A percentile compares a stretch with the other conserved stretches of the same genome.
Conservation (phyloP, 1,140 invertebrate genomes). For the Nomia melanderi region DNA sequence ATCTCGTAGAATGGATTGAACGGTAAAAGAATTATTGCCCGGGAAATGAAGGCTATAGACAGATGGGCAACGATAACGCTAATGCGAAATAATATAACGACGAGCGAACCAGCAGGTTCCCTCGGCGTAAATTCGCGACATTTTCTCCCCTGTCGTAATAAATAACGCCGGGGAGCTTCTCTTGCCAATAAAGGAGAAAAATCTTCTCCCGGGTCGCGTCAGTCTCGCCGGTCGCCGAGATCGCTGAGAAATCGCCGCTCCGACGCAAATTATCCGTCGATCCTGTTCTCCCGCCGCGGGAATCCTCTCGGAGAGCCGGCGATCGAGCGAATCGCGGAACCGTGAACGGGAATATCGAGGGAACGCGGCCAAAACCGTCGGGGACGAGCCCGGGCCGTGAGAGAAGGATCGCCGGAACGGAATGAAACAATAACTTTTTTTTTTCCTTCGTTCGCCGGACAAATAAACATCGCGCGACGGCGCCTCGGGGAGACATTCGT, state of each 20-base stretch:
- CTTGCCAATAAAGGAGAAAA: background rate
- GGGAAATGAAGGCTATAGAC: no score
- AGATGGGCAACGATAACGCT: no score
- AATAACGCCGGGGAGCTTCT: no score
- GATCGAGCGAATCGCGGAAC: slow-evolving; percentile 20
- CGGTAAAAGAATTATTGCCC: no score
- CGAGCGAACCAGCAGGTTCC: no score
- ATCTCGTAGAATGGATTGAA: no score
- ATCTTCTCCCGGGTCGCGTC: background rate
- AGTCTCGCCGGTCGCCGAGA: background rate
- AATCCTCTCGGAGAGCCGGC: background rate
- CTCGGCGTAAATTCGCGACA: no score
- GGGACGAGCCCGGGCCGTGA: slow-evolving; percentile 21
- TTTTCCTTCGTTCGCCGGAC: background rate
- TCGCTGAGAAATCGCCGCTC: background rate
- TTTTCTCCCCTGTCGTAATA: no score
- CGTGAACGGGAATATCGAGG: slow-evolving; percentile 11
- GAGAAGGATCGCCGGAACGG: slow-evolving; percentile 36
- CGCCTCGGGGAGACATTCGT: slow-evolving; percentile 57
- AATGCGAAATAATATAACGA: no score
- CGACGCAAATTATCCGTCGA: background rate
- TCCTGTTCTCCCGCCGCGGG: background rate
- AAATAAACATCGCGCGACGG: slow-evolving; percentile 51
- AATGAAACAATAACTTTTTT: slow-evolving; percentile 58
- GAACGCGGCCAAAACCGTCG: slow-evolving; percentile 26